A percentile compares a stretch with the other conserved stretches of the same genome.
Evolutionary conservation across 1,140 invertebrate genomes (phyloP).

Genomic region (Paralvinella palmiformis): DNA sequence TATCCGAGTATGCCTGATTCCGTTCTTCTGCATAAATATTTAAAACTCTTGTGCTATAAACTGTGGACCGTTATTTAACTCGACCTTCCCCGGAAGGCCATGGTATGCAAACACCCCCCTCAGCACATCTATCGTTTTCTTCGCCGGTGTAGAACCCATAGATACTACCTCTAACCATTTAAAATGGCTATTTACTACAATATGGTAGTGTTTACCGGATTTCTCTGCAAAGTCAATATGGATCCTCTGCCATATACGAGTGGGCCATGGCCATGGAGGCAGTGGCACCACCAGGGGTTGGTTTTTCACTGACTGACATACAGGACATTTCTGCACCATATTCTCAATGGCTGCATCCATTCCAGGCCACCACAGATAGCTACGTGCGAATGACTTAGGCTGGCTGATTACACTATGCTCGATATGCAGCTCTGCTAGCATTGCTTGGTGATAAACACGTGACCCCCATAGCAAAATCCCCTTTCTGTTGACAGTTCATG

Average conservation of each 20-base stretch:
- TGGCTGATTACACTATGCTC: neutral
- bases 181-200: too few relatives aligned
- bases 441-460: neutral
- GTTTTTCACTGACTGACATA: neutral
- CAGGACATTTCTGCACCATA: neutral
- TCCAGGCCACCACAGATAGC: neutral
- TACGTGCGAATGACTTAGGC: neutral
- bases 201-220: too few relatives aligned
- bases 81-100: too few relatives aligned
- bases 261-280: slow-evolving; percentile 3
- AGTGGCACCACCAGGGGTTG: neutral
- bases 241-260: neutral
- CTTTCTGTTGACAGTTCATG: slow-evolving; percentile 5
- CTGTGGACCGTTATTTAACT: too few relatives aligned
- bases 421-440: slow-evolving; percentile 2
- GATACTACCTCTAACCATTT: too few relatives aligned
- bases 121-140: too few relatives aligned
- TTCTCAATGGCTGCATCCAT: neutral
- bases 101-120: too few relatives aligned
- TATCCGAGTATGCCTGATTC: too few relatives aligned
- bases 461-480: slow-evolving; percentile 8
- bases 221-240: too few relatives aligned
- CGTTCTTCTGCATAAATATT: too few relatives aligned
- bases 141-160: too few relatives aligned
- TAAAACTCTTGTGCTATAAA: too few relatives aligned